Conservation (phyloP, 2,797 vertebrate species). For the Pelochelys cantorii region DNA sequence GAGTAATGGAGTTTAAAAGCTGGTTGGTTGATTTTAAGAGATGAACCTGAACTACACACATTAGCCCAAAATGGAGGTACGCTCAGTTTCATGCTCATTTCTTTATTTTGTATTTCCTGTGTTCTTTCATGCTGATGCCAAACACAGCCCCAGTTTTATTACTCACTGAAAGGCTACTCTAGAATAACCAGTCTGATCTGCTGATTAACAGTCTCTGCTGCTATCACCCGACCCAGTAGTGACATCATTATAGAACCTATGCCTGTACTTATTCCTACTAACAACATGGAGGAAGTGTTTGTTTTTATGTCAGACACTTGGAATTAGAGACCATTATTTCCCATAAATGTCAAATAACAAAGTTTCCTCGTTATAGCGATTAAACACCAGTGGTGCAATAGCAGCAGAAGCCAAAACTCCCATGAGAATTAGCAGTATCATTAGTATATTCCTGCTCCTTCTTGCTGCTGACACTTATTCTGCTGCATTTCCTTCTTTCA, state of each 20-base stretch:
- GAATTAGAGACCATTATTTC: not conserved
- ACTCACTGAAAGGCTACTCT: not conserved
- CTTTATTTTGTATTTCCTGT: not conserved
- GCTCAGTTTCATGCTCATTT: not conserved
- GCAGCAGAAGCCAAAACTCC: conserved; percentile 21
- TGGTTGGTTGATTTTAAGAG: not conserved
- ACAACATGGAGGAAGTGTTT: not conserved
- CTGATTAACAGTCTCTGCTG: not conserved
- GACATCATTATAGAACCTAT: not conserved
- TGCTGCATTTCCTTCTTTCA: conserved; percentile 16
- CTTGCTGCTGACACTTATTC: not conserved
- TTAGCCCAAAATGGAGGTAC: not conserved
- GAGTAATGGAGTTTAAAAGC: not conserved
- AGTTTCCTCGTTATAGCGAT: not conserved
- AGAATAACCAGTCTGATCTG: not conserved
- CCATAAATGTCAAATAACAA: not conserved
- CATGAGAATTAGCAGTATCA: not conserved
- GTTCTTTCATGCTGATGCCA: not conserved
- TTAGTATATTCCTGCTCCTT: not conserved
- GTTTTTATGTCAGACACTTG: not conserved
- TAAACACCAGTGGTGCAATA: not conserved
- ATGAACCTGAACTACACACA: not conserved
- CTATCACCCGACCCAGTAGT: fast-evolving
- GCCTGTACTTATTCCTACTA: fast-evolving
- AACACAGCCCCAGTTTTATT: not conserved